Conservation (phyloP, 2,113 vertebrate genomes). For the Benitochromis conjunctus region DNA sequence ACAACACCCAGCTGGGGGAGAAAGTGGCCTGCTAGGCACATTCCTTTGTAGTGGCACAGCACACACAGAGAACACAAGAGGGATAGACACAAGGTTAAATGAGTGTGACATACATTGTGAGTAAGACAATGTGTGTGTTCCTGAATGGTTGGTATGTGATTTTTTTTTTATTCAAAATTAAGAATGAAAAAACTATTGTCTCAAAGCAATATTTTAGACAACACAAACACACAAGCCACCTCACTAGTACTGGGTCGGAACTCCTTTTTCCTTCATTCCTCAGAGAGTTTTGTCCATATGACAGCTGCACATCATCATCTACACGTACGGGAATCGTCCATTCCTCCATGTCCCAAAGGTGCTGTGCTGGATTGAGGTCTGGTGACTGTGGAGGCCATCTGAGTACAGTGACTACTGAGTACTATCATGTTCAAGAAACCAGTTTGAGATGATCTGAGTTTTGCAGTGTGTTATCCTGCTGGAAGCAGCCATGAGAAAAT, state of each 20-base stretch:
- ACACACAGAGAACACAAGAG: constrained; percentile 8
- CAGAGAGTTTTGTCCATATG: too few relatives aligned
- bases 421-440: not conserved
- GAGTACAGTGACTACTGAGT: not conserved
- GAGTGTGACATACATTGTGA: constrained; percentile 9
- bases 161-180: not conserved
- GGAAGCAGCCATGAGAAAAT: not conserved
- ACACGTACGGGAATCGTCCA: too few relatives aligned
- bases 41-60: constrained; percentile 59
- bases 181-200: not conserved
- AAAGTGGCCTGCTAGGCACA: constrained; percentile 60
- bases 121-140: not conserved
- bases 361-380: not conserved
- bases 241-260: not conserved
- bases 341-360: not conserved
- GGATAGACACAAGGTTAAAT: constrained; percentile 26
- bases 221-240: not conserved
- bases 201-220: not conserved
- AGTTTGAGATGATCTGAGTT: not conserved
- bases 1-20: constrained; percentile 47
- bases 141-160: not conserved
- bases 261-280: not conserved
- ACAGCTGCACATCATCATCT: too few relatives aligned
- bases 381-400: not conserved
- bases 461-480: not conserved